Evolutionary conservation across 2,113 vertebrate genomes (phyloP).

Genomic region (Poeciliopsis retropinna): DNA sequence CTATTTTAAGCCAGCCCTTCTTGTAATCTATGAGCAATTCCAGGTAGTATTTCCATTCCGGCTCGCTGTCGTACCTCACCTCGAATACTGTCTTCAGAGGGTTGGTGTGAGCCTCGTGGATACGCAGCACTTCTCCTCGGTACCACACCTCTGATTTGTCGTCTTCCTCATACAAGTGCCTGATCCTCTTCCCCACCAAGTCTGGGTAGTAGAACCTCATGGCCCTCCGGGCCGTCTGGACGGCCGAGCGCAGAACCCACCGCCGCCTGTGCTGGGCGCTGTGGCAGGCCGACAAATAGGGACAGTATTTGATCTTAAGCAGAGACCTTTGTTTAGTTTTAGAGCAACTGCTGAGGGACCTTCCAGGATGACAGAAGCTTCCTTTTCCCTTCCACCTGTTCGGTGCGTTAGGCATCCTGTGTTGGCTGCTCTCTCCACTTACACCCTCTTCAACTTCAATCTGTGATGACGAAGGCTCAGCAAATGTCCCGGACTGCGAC

Average conservation of each 20-base stretch:
- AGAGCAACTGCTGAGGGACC: constrained; percentile 51
- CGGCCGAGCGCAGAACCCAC: constrained; percentile 76
- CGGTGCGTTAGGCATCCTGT: constrained; percentile 10
- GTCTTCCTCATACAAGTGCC: constrained; percentile 85
- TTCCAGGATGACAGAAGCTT: constrained; percentile 32
- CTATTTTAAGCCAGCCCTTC: constrained; percentile 83
- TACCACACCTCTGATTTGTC: constrained; percentile 84
- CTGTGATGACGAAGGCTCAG: constrained; percentile 19
- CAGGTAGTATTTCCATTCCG: constrained; percentile 83
- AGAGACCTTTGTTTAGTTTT: constrained; percentile 57
- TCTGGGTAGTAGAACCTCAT: constrained; percentile 76
- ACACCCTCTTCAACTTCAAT: not conserved
- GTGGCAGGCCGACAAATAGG: constrained; percentile 67
- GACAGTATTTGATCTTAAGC: constrained; percentile 77
- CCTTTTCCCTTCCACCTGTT: constrained; percentile 33
- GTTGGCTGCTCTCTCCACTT: not conserved
- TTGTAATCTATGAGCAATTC: constrained; percentile 82
- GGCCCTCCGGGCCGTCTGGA: constrained; percentile 49
- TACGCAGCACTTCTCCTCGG: constrained; percentile 77
- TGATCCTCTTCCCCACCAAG: constrained; percentile 83
- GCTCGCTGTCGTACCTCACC: constrained; percentile 85
- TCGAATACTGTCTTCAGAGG: constrained; percentile 81
- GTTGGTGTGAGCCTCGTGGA: constrained; percentile 74
- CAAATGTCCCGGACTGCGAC: not conserved
- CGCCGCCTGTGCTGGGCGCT: constrained; percentile 63